These are phyloP conservation scores for Zaprionus obscuricornis DNA, from an alignment of 2,888 invertebrate genomes.

Conservation along the genomic window DNA sequence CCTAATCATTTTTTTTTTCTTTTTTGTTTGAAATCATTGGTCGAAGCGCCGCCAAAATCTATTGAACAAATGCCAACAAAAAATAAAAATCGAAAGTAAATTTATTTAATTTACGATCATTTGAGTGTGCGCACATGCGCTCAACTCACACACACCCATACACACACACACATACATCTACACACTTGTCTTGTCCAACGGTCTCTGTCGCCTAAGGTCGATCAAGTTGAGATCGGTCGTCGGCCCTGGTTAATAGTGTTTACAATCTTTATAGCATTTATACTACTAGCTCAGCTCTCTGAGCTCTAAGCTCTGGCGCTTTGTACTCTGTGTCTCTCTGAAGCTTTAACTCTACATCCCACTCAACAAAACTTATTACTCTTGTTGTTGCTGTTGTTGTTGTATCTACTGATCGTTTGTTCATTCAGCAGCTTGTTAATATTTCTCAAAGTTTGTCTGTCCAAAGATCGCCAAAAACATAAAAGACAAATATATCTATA, in stretches of 20 bases:
- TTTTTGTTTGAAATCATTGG: no score
- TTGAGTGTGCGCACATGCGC: conserved; percentile 42
- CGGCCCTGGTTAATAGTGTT: conserved; percentile 25
- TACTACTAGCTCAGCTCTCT: background rate
- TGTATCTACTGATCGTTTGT: no score
- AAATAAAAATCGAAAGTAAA: conserved; percentile 61
- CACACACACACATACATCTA: no score
- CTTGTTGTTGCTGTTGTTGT: no score
- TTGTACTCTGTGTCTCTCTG: background rate
- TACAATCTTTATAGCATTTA: no score
- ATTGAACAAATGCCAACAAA: conserved; percentile 18
- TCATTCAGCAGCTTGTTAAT: conserved; percentile 12
- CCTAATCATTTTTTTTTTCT: conserved; percentile 12
- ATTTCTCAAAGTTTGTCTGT: conserved; percentile 1
- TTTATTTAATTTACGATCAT: conserved; percentile 65
- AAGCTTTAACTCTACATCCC: background rate
- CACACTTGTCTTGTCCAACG: conserved; percentile 18
- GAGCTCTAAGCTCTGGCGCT: background rate
- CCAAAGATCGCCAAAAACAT: conserved; percentile 24
- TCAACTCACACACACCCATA: no score
- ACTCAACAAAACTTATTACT: no score
- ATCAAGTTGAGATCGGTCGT: conserved; percentile 20
- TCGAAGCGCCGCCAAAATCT: no score
- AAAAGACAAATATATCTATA: conserved; percentile 42
- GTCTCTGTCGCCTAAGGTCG: conserved; percentile 37